phyloP scores from a whole-genome alignment of 2,888 invertebrate genomes.

The Invenusta paracnida region DNA sequence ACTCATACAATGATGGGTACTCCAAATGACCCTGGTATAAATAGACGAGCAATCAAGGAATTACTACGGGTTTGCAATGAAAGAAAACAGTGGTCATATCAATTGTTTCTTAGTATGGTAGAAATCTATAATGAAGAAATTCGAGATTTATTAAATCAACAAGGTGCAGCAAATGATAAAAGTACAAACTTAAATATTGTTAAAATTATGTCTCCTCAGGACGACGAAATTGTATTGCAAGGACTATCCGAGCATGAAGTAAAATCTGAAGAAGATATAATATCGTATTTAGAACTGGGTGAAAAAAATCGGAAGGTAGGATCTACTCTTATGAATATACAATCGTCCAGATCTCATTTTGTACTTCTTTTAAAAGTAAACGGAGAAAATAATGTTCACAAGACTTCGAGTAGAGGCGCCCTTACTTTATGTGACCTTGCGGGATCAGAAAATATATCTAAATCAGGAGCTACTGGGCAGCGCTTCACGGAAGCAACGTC shows the following conservation, averaged over 20 bases:
- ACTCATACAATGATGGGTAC: constrained; percentile 41
- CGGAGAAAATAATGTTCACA: constrained; percentile 33
- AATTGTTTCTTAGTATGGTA: constrained; percentile 39
- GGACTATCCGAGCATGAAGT: constrained; percentile 27
- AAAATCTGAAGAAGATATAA: constrained; percentile 35
- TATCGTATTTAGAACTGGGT: constrained; percentile 21
- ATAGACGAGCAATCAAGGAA: constrained; percentile 37
- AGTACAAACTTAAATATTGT: not conserved
- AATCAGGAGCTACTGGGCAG: constrained; percentile 43
- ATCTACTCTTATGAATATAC: constrained; percentile 34
- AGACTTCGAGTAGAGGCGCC: constrained; percentile 35
- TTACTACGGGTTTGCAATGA: constrained; percentile 12
- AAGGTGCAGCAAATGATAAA: not conserved
- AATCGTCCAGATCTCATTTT: constrained; percentile 39
- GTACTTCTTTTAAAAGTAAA: constrained; percentile 37
- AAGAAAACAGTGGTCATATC: constrained; percentile 39
- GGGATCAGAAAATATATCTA: constrained; percentile 40
- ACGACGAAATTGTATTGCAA: constrained; percentile 37
- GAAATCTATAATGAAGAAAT: constrained; percentile 42
- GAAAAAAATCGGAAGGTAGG: constrained; percentile 36
- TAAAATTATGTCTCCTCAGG: constrained; percentile 39
- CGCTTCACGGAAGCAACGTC: constrained; percentile 39
- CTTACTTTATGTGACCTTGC: constrained; percentile 41
- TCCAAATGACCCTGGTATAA: constrained; percentile 36
- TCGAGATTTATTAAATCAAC: constrained; percentile 42